Conservation (phyloP, 2,797 vertebrate genomes). For the Merluccius polli region DNA sequence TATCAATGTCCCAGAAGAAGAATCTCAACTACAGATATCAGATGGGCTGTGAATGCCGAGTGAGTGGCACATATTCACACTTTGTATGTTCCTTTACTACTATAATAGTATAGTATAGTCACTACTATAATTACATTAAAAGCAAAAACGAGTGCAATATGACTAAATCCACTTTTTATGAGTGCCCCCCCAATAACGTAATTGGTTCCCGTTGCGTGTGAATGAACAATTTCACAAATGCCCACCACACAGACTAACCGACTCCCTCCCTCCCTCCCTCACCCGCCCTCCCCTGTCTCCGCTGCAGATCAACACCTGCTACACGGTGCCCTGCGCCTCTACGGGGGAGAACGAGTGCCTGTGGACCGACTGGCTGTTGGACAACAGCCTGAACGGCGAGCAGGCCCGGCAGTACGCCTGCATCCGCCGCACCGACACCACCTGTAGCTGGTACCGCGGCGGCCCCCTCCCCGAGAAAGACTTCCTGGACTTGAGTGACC, state of each 20-base stretch:
- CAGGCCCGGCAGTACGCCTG: constrained; percentile 88
- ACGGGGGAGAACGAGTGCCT: constrained; percentile 82
- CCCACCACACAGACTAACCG: background rate
- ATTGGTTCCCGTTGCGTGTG: background rate
- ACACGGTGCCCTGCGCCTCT: constrained; percentile 76
- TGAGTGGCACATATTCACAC: constrained; percentile 63
- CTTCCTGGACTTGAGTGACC: constrained; percentile 82
- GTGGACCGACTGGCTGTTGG: constrained; percentile 89
- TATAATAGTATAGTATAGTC: too few relatives aligned
- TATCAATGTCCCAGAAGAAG: constrained; percentile 86
- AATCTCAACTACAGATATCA: constrained; percentile 90
- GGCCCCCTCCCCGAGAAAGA: constrained; percentile 81
- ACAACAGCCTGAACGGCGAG: constrained; percentile 78
- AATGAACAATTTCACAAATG: background rate
- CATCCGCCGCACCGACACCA: constrained; percentile 79
- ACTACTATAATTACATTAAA: background rate
- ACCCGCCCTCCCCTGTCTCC: constrained; percentile 22
- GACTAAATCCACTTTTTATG: background rate
- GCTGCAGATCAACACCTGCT: constrained; percentile 87
- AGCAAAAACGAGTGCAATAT: background rate
- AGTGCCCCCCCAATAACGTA: background rate
- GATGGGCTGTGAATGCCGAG: constrained; percentile 90
- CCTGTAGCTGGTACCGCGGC: constrained; percentile 87
- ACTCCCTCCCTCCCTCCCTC: background rate
- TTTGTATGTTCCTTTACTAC: background rate